Percentiles rank a stretch among this genome's conserved stretches.
phyloP scores from a whole-genome alignment of 2,113 vertebrate species.

The Haliaeetus leucogaster region DNA sequence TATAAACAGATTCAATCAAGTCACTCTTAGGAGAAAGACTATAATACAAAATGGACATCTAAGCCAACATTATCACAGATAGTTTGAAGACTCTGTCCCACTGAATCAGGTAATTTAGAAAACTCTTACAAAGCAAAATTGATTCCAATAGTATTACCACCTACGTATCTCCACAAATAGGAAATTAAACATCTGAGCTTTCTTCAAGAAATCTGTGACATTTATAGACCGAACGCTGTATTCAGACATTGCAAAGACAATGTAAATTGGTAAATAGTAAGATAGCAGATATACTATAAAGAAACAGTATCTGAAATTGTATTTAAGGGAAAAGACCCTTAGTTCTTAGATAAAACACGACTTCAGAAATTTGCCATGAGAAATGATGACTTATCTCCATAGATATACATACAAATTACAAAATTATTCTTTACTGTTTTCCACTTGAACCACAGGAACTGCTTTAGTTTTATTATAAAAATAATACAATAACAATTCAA shows the following conservation, averaged over 20 bases:
- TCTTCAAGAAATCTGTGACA: background rate
- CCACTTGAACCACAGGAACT: background rate
- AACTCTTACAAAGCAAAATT: background rate
- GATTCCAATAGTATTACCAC: background rate
- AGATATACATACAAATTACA: background rate
- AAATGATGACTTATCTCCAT: background rate
- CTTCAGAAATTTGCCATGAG: background rate
- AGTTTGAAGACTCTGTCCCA: background rate
- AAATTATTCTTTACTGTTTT: background rate
- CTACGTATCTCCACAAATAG: background rate
- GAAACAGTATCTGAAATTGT: background rate
- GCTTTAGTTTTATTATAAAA: background rate
- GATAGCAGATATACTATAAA: background rate
- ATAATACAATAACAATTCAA: background rate
- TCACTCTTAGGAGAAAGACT: background rate
- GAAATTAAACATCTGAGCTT: background rate
- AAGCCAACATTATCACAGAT: background rate
- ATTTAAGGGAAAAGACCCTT: background rate
- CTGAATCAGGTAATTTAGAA: background rate
- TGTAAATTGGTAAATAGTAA: background rate
- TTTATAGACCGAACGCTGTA: background rate
- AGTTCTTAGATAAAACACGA: background rate
- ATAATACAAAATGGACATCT: background rate
- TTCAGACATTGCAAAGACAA: background rate
- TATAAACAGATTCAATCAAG: background rate